Conservation (phyloP, 1,140 invertebrate genomes). For the Dermatophagoides farinae region DNA sequence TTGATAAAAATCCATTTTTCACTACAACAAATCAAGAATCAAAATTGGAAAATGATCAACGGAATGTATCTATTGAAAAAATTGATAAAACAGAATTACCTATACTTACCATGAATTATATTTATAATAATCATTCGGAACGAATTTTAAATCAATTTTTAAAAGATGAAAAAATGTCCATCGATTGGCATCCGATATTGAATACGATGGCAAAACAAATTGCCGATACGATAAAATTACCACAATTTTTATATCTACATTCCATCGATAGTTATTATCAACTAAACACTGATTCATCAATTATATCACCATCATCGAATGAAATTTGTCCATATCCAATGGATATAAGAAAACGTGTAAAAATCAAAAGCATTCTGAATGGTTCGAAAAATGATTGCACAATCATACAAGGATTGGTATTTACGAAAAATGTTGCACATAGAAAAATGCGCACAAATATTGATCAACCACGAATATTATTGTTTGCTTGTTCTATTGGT, state of each 20-base stretch:
- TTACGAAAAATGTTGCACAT: constrained; percentile 78
- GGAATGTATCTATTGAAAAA: not conserved
- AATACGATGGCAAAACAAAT: not conserved
- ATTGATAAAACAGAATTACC: not conserved
- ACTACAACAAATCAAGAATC: not conserved
- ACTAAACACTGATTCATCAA: not conserved
- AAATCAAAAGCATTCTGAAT: constrained; percentile 71
- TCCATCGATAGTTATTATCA: not conserved
- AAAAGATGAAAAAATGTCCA: not conserved
- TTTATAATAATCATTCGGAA: not conserved
- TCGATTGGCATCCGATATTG: not conserved
- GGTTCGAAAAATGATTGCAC: constrained; percentile 49
- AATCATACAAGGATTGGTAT: constrained; percentile 66
- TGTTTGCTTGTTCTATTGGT: constrained; percentile 66
- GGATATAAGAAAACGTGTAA: constrained; percentile 67
- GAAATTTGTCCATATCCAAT: constrained; percentile 26
- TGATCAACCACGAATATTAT: constrained; percentile 55
- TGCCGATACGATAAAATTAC: not conserved
- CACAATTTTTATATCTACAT: not conserved
- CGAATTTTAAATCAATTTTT: not conserved
- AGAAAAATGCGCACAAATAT: constrained; percentile 59
- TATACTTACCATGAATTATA: not conserved
- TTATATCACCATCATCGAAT: not conserved
- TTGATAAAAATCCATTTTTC: not conserved
- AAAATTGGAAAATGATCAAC: not conserved